Conservation (phyloP, 2,797 vertebrate species). For the Hydrocynus forskahlii region DNA sequence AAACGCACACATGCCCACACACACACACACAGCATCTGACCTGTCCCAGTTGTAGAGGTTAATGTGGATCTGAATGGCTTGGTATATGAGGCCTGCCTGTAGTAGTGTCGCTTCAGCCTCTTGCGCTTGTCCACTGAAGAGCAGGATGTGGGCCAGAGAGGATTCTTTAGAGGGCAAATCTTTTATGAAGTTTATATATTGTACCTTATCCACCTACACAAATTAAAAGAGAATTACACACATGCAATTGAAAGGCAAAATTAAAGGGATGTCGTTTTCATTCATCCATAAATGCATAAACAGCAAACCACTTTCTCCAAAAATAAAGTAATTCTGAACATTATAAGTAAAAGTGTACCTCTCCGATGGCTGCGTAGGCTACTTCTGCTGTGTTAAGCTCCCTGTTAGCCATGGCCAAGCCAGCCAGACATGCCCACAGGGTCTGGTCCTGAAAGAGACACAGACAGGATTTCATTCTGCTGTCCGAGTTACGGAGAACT, state of each 20-base stretch:
- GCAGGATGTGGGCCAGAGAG: constrained; percentile 86
- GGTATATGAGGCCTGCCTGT: constrained; percentile 90
- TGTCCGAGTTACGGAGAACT: no score
- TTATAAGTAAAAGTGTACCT: constrained; percentile 76
- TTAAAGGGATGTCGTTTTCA: not conserved
- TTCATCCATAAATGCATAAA: not conserved
- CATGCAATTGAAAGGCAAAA: not conserved
- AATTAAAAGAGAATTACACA: not conserved
- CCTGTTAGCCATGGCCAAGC: constrained; percentile 89
- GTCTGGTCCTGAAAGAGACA: constrained; percentile 83
- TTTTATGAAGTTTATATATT: constrained; percentile 92
- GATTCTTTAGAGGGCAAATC: constrained; percentile 94
- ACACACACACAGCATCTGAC: constrained; percentile 68
- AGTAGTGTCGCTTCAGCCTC: constrained; percentile 91
- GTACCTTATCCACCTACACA: constrained; percentile 89
- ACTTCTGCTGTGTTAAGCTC: constrained; percentile 92
- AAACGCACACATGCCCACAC: constrained; percentile 1
- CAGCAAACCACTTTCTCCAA: not conserved
- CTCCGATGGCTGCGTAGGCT: constrained; percentile 90
- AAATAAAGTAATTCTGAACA: not conserved
- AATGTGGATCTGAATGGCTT: constrained; percentile 92
- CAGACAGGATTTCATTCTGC: not conserved
- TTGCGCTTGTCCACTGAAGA: constrained; percentile 91
- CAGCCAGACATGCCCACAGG: constrained; percentile 94
- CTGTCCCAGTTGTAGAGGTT: constrained; percentile 96